Conservation (phyloP, 2,797 vertebrate species). For the Crocodylus rhombifer region DNA sequence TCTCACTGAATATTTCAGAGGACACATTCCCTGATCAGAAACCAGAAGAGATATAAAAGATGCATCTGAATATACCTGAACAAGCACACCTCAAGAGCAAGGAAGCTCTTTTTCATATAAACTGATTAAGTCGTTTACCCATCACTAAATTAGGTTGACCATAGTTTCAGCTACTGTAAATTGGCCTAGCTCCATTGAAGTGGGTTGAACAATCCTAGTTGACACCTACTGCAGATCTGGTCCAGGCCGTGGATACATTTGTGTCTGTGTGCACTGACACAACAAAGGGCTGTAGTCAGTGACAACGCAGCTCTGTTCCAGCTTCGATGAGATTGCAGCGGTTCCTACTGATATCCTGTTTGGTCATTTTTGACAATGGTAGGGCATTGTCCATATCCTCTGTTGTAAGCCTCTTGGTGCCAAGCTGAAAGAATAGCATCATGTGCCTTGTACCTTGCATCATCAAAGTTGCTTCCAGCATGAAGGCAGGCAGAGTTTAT, state of each 20-base stretch:
- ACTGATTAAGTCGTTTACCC: neutral
- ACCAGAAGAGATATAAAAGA: neutral
- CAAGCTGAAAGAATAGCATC: slow-evolving; percentile 14
- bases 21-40: neutral
- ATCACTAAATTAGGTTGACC: neutral
- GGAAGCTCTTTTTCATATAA: neutral
- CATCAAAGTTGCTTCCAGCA: neutral
- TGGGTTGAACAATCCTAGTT: neutral
- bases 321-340: neutral
- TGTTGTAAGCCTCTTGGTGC: neutral
- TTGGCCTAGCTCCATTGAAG: neutral
- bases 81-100: neutral
- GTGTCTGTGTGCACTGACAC: neutral
- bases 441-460: neutral
- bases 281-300: neutral
- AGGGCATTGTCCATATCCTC: neutral
- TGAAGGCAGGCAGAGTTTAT: neutral
- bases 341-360: neutral
- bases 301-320: neutral
- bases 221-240: neutral
- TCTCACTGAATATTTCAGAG: neutral
- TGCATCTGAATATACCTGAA: neutral
- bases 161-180: neutral
- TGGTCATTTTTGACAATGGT: neutral
- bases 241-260: neutral